A percentile compares a stretch with the other conserved stretches of the same genome.
Conservation (phyloP, 2,113 vertebrate species). For the Malurus alboscapulatus region DNA sequence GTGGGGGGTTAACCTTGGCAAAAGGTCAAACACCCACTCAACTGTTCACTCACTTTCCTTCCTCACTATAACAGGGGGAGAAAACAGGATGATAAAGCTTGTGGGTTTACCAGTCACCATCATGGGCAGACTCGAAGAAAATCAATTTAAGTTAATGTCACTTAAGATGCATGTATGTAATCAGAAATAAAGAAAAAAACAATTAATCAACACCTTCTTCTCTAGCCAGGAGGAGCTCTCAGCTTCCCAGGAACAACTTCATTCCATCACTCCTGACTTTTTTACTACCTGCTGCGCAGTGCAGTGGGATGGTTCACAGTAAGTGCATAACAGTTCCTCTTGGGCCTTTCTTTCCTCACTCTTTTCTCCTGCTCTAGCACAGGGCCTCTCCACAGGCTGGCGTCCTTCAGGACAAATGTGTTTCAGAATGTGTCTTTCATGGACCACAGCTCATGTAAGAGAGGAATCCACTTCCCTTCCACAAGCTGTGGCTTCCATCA, state of each 20-base stretch:
- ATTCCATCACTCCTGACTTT: background rate
- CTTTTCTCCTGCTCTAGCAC: background rate
- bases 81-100: background rate
- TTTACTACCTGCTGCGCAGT: background rate
- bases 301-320: accelerated
- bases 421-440: background rate
- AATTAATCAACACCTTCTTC: background rate
- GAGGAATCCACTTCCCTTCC: background rate
- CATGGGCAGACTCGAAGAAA: background rate
- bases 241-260: background rate
- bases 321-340: background rate
- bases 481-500: accelerated
- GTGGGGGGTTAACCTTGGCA: background rate
- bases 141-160: background rate
- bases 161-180: background rate
- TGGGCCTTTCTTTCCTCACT: background rate
- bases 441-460: background rate
- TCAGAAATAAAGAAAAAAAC: background rate
- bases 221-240: background rate
- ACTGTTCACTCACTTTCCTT: background rate
- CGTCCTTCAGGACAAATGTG: background rate
- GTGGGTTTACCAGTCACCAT: background rate
- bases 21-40: background rate
- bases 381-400: background rate
- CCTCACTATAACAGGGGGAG: background rate